A percentile compares a stretch with the other conserved stretches of the same genome.
These are phyloP conservation scores for Callithrix jacchus DNA, from an alignment of 2,113 vertebrate genomes.

Conservation along the genomic window DNA sequence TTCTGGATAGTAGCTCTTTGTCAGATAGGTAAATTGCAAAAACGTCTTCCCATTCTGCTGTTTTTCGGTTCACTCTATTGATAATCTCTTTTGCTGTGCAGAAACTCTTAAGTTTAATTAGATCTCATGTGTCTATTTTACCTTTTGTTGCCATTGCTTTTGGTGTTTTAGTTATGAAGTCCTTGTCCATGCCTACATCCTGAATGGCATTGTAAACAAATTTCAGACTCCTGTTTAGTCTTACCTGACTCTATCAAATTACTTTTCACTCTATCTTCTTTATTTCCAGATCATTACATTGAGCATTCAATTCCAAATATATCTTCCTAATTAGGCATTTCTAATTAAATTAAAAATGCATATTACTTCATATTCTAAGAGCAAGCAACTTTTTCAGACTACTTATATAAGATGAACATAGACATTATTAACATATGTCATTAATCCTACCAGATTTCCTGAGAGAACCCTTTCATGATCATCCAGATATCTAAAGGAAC, in stretches of 20 bases:
- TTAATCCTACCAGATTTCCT: neutral
- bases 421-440: neutral
- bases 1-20: too few relatives aligned
- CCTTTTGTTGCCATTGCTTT: too few relatives aligned
- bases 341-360: neutral
- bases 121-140: too few relatives aligned
- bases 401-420: neutral
- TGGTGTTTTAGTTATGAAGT: too few relatives aligned
- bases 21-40: too few relatives aligned
- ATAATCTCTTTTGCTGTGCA: too few relatives aligned
- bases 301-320: neutral
- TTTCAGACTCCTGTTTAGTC: neutral
- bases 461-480: neutral
- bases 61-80: too few relatives aligned
- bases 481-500: neutral
- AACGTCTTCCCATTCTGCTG: too few relatives aligned
- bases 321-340: neutral
- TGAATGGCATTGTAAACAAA: neutral
- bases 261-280: neutral
- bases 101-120: too few relatives aligned
- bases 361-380: neutral
- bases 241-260: neutral
- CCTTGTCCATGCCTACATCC: too few relatives aligned
- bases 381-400: neutral
- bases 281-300: conserved; percentile 1